Evolutionary conservation across 1,140 invertebrate species (phyloP).

Genomic region (Camponotus vicinus): DNA sequence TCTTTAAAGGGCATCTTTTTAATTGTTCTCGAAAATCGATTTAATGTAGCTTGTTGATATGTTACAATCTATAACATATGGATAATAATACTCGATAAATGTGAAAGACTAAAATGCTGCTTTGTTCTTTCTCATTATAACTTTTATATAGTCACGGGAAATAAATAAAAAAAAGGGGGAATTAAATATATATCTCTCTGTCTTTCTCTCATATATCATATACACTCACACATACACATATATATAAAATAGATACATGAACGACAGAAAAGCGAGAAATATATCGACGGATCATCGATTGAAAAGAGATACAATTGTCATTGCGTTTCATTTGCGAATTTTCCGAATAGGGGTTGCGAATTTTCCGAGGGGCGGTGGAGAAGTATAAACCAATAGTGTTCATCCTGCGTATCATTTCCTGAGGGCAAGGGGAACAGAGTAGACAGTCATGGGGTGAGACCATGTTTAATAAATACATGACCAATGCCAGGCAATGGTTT

Average conservation of each 20-base stretch:
- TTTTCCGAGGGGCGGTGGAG: slow-evolving; percentile 6
- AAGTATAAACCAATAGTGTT: slow-evolving; percentile 50
- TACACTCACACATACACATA: no score
- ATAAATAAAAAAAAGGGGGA: background rate
- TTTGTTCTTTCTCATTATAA: slow-evolving; percentile 11
- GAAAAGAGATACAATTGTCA: slow-evolving; percentile 46
- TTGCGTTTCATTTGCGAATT: slow-evolving; percentile 33
- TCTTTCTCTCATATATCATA: no score
- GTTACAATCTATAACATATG: slow-evolving; percentile 8
- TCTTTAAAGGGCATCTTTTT: background rate
- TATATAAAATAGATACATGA: background rate
- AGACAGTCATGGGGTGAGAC: slow-evolving; percentile 22
- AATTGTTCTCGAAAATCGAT: slow-evolving; percentile 25
- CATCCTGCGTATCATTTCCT: slow-evolving; percentile 53
- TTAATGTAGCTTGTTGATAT: slow-evolving; percentile 16
- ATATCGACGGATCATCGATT: slow-evolving; percentile 33
- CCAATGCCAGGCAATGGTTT: slow-evolving; percentile 67
- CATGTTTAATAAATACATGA: slow-evolving; percentile 79
- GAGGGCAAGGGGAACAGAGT: slow-evolving; percentile 32
- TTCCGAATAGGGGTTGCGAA: background rate
- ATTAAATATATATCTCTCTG: background rate
- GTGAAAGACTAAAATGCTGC: background rate
- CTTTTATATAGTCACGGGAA: background rate
- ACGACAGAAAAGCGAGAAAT: slow-evolving; percentile 13
- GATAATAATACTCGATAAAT: background rate